Base-by-base conservation (phyloP, 1,140 invertebrate species). In the Arctopsyche grandis region DNA sequence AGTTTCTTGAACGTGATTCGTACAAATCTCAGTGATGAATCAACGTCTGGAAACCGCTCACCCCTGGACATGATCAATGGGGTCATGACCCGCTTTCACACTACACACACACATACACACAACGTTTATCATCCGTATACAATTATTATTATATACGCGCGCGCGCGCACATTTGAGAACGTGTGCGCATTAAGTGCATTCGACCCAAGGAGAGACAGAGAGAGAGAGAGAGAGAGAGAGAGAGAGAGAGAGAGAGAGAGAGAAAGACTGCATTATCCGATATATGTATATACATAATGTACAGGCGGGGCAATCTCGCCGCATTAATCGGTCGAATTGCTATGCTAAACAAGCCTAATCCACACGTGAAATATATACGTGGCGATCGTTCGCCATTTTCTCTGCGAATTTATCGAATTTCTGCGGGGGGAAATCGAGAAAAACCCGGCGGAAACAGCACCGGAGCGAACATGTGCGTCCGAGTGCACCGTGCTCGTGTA, bases 61-160 rank as follows among this genome's bases (percentile, higher is more conserved):
- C 74, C 52, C 74, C 26, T 76, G 74, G 74, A 56, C 74, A 58
- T 76, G 74, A 76, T 76, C 74, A 76, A 76, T 76, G 74, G 26
- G 74, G 74, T 76, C 74, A 58, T 29, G 74, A 63, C 74, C 74
- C 56, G 74, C 56, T 63, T 76, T 26, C 56, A 44, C 24, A 26
- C 56, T n/a, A 60, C 46, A 48, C 24, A 52, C 16, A 22, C 19
- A 12, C 43, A 73, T 43, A 48, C 69, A 73, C n/a, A n/a, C n/a
- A n/a, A n/a, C 38, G 38, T 29, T n/a, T 10, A 29, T 12, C 29
- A 16, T 19, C 16, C 69, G 69, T 43, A 44, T 69, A 29, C 38
- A 69, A n/a, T 12, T 29, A 22, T n/a, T 22, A 48, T 60, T 52
- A 12, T 52, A 60, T 58, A 16, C 16, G n/a, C 21, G 21, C 21